Percentiles rank a stretch among this genome's conserved stretches.
phyloP scores from a whole-genome alignment of 2,113 vertebrate species.

The Nycticebus coucang region DNA sequence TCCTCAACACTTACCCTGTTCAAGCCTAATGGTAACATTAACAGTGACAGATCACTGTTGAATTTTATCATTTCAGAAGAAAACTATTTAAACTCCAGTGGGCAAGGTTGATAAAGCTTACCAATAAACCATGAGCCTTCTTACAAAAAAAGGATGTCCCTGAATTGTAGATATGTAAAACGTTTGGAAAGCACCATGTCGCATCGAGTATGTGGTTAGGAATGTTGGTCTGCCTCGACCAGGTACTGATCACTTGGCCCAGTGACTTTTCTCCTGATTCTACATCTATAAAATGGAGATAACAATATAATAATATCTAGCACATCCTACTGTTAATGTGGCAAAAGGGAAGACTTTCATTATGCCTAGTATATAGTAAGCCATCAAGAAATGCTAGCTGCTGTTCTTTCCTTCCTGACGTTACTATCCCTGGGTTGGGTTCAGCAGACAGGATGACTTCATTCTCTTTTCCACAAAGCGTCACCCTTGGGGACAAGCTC shows the following conservation, averaged over 20 bases:
- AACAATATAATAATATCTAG: not conserved
- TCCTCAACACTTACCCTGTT: not conserved
- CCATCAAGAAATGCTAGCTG: not conserved
- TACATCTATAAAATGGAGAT: not conserved
- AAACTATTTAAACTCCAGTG: not conserved
- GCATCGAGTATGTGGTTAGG: not conserved
- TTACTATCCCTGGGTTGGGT: not conserved
- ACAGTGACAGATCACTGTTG: not conserved
- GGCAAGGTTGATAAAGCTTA: not conserved
- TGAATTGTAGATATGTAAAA: not conserved
- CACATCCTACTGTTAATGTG: not conserved
- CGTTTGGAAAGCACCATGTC: not conserved
- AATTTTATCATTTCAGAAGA: slow-evolving; percentile 30
- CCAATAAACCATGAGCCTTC: not conserved
- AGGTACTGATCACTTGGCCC: not conserved
- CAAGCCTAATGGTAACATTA: not conserved
- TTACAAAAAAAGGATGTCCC: not conserved
- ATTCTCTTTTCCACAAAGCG: not conserved
- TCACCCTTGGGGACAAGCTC: not conserved
- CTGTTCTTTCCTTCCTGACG: not conserved
- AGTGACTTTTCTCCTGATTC: not conserved
- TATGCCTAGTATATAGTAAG: not conserved
- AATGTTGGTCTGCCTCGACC: accelerated
- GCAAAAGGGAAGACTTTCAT: not conserved
- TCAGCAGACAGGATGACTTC: not conserved